A percentile compares a stretch with the other conserved stretches of the same genome.
Evolutionary conservation across 1,140 invertebrate species (phyloP).

Genomic region (Drosophila ambigua): DNA sequence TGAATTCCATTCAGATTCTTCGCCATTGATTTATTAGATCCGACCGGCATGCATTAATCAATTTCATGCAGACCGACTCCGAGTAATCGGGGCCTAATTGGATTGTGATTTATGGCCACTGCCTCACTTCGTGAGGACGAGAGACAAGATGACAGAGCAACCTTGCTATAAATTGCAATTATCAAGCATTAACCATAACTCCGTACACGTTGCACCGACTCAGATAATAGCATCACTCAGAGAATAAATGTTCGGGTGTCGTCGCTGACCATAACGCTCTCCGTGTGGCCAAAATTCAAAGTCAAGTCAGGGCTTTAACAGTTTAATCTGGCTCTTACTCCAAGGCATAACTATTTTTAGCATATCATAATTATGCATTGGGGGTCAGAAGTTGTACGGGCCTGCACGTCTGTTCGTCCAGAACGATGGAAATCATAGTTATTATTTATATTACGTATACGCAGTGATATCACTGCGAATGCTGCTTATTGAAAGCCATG

Average conservation of each 20-base stretch:
- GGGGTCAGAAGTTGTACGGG: slow-evolving; percentile 18
- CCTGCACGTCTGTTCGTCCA: slow-evolving; percentile 1
- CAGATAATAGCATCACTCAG: slow-evolving; percentile 4
- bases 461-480: slow-evolving; percentile 58
- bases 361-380: slow-evolving; percentile 53
- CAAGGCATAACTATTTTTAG: slow-evolving; percentile 27
- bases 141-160: background rate
- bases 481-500: slow-evolving; percentile 71
- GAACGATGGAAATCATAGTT: slow-evolving; percentile 48
- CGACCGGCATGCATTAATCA: slow-evolving; percentile 68
- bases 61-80: slow-evolving; percentile 64
- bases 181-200: slow-evolving; percentile 21
- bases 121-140: slow-evolving; percentile 20
- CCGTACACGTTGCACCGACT: slow-evolving; percentile 6
- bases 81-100: slow-evolving; percentile 68
- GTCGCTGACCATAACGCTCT: too few species aligned
- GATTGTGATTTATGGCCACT: slow-evolving; percentile 71
- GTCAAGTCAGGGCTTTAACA: background rate
- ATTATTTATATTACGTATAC: slow-evolving; percentile 73
- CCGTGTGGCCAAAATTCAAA: too few species aligned
- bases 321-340: slow-evolving; percentile 23
- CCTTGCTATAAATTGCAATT: slow-evolving; percentile 56
- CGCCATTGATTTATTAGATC: slow-evolving; percentile 63
- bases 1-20: slow-evolving; percentile 7
- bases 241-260: slow-evolving; percentile 10